Evolutionary conservation across 1,140 invertebrate species (phyloP), one percentile per base, ranked within the genome.

Genomic region (Drosophila serrata): DNA sequence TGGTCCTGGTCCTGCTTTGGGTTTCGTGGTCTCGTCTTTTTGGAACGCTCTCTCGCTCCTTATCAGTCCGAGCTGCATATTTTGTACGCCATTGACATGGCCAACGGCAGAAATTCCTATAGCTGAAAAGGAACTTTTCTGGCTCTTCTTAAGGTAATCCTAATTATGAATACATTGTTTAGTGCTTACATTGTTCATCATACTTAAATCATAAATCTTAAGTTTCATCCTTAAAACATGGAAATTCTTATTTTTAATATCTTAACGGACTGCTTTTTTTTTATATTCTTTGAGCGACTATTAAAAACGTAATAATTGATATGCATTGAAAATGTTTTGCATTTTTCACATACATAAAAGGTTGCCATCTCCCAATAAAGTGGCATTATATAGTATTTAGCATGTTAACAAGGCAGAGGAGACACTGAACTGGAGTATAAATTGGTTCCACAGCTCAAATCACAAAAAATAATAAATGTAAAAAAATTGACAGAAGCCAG

Each of bases 351-450:
- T 22, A 35, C 13, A 37, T 53, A 53, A n/a, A 22, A 33, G 19
- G 29, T 51, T 46, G 29, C 62, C 46, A 12, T 39, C 31, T 31
- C 29, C 39, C 39, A 49, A 39, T 86, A 86, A 87, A 86, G 72
- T 74, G 76, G 80, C 67, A 90, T 88, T 87, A 88, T 80, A 84
- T 77, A 84, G 80, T 78, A 87, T 84, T 87, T 88, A 90, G 85
- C 63, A 84, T 87, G 84, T 87, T 87, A 84, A 90, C 84, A 87
- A 87, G 84, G 43, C 68, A 80, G 51, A n/a, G n/a, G n/a, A n/a
- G 19, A n/a, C 13, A 62, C 70, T 59, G n/a, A 40, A 45, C 17
- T 43, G 37, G 17, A 29, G 40, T 31, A 29, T 53, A 40, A 31
- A 22, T 46, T 29, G 53, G 17, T 22, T 17, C 8, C 57, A 53